Conservation (phyloP, 2,888 invertebrate species). For the Chalcis sispes region DNA sequence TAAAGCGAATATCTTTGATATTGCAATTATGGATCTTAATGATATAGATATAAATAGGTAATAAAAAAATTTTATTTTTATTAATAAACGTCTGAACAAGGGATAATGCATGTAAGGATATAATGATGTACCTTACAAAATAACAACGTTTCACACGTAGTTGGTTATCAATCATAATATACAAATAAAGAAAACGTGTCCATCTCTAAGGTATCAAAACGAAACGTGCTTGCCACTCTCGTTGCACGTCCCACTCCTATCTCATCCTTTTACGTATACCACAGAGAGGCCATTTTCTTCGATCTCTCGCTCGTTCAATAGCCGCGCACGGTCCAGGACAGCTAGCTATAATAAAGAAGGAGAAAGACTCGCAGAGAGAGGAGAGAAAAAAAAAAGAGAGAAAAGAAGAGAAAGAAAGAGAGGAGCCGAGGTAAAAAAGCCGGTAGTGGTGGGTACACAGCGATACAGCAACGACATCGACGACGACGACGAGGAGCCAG, state of each 20-base stretch:
- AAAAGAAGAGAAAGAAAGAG: not conserved
- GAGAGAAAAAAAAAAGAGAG: not conserved
- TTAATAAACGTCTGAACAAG: too few species aligned
- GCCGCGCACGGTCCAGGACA: not conserved
- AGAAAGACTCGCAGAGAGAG: not conserved
- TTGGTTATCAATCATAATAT: too few species aligned
- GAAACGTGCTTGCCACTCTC: not conserved
- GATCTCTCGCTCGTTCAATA: not conserved
- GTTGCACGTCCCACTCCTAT: conserved; percentile 1
- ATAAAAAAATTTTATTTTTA: too few species aligned
- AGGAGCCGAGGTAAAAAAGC: conserved; percentile 8
- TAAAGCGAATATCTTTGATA: too few species aligned
- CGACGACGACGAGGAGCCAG: conserved; percentile 22
- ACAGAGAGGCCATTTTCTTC: not conserved
- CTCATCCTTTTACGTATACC: not conserved
- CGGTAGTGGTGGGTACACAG: not conserved
- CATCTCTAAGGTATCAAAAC: not conserved
- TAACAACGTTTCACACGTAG: too few species aligned
- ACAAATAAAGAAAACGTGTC: not conserved
- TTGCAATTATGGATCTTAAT: too few species aligned
- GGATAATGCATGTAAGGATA: too few species aligned
- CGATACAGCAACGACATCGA: not conserved
- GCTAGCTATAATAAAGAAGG: too few species aligned
- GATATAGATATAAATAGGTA: too few species aligned
- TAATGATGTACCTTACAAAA: too few species aligned